phyloP scores from a whole-genome alignment of 1,140 invertebrate species.

The Probaryconus sp. region DNA sequence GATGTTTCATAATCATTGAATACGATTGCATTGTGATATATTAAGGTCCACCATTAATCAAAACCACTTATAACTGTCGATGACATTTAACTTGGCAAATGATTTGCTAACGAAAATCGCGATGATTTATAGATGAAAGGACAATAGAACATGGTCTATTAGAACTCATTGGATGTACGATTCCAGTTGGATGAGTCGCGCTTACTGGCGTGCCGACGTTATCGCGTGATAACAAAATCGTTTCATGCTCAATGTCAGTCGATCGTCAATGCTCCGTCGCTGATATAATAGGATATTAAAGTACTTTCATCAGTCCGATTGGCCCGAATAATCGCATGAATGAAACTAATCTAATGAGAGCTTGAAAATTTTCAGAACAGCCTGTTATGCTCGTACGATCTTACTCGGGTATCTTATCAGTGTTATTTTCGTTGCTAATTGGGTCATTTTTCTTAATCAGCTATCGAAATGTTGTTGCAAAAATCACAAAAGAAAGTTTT shows the following conservation, averaged over 20 bases:
- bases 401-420: constrained; percentile 17
- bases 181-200: constrained; percentile 42
- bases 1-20: too few species aligned
- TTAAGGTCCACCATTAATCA: too few species aligned
- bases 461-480: too few species aligned
- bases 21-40: too few species aligned
- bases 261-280: constrained; percentile 27
- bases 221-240: constrained; percentile 58
- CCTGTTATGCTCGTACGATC: background rate
- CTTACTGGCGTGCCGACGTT: constrained; percentile 39
- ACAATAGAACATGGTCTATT: constrained; percentile 62
- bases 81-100: constrained; percentile 56
- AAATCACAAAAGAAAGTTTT: too few species aligned
- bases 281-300: constrained; percentile 41
- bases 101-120: constrained; percentile 67
- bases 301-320: constrained; percentile 32
- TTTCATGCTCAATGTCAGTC: constrained; percentile 60
- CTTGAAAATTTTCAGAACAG: constrained; percentile 1
- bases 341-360: constrained; percentile 18
- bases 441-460: constrained; percentile 17
- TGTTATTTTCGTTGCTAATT: constrained; percentile 14
- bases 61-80: constrained; percentile 59
- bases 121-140: constrained; percentile 67
- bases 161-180: constrained; percentile 58
- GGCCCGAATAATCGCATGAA: background rate